phyloP scores from a whole-genome alignment of 1,140 invertebrate species.

The Sitobion miscanthi region DNA sequence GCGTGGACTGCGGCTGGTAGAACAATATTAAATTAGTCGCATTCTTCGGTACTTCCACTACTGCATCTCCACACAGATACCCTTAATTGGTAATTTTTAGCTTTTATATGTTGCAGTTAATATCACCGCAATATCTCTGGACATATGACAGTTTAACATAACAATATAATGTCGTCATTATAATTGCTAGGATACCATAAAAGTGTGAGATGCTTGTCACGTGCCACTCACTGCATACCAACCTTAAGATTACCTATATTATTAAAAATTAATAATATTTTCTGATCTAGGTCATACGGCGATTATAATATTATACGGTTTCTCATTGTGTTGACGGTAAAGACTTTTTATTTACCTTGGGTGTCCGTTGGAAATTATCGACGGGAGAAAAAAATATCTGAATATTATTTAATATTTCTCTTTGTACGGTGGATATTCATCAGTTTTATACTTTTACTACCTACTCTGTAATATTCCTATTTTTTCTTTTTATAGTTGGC shows the following conservation, averaged over 20 bases:
- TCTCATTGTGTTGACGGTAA: conserved; percentile 14
- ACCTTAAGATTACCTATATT: background rate
- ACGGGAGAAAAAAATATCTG: background rate
- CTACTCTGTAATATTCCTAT: background rate
- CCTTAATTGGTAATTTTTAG: background rate
- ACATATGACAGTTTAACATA: background rate
- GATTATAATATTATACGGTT: conserved; percentile 50
- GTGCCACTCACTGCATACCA: background rate
- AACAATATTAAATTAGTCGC: background rate
- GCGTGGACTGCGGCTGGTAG: no score
- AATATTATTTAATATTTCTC: conserved; percentile 13
- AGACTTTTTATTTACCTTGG: background rate
- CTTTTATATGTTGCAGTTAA: background rate
- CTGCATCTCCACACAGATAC: background rate
- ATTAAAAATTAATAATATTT: background rate
- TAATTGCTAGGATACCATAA: background rate
- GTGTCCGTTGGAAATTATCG: background rate
- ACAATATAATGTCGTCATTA: background rate
- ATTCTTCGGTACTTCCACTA: background rate
- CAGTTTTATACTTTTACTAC: background rate
- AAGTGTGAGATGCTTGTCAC: background rate
- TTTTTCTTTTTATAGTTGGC: background rate
- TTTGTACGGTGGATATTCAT: background rate
- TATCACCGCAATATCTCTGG: background rate
- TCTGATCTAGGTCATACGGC: conserved; percentile 21